These are phyloP conservation scores for Spinus olivaceus DNA, from an alignment of 2,797 vertebrate species.

Conservation along the genomic window DNA sequence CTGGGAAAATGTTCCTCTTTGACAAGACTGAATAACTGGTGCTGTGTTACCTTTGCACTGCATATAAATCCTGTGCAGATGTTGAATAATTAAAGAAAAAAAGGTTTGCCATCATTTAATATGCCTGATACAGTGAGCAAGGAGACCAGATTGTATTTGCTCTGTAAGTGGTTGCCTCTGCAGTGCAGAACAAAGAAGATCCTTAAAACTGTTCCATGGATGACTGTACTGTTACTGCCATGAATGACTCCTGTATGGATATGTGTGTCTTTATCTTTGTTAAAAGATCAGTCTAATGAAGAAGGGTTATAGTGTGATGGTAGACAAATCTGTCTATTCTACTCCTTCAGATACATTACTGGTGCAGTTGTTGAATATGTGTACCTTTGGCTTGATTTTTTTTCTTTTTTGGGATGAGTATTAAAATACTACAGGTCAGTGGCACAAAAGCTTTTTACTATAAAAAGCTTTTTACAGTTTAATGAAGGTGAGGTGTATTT, in stretches of 20 bases:
- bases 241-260: neutral
- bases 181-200: neutral
- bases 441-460: neutral
- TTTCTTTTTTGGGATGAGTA: neutral
- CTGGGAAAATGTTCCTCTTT: neutral
- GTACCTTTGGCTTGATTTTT: neutral
- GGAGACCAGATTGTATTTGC: neutral
- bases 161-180: neutral
- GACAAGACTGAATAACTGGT: neutral
- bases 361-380: neutral
- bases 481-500: neutral
- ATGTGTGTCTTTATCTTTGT: neutral
- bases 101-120: neutral
- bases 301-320: neutral
- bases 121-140: neutral
- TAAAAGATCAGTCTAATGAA: neutral
- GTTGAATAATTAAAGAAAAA: neutral
- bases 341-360: neutral
- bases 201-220: neutral
- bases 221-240: neutral
- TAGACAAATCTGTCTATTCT: neutral
- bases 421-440: neutral
- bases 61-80: neutral
- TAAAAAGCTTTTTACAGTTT: neutral
- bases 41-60: neutral